phyloP scores from a whole-genome alignment of 2,888 invertebrate species.

The Protophormia terraenovae region DNA sequence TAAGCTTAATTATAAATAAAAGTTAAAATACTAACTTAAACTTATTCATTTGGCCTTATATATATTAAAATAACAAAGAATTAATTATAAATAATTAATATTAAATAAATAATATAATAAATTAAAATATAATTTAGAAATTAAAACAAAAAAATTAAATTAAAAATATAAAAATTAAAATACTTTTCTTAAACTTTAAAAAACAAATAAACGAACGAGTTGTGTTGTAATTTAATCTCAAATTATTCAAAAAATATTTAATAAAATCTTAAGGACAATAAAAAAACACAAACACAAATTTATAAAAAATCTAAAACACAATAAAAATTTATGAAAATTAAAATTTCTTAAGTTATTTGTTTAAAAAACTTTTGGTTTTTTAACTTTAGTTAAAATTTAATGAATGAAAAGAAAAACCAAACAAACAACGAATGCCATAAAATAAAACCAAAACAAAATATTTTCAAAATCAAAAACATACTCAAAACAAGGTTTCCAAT shows the following conservation, averaged over 20 bases:
- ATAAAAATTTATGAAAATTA: not conserved
- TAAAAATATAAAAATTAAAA: constrained; percentile 48
- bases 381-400: constrained; percentile 3
- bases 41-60: constrained; percentile 79
- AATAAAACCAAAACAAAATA: constrained; percentile 34
- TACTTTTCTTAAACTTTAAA: constrained; percentile 52
- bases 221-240: constrained; percentile 68
- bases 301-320: constrained; percentile 17
- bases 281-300: constrained; percentile 65
- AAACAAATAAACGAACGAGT: constrained; percentile 64
- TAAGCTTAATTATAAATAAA: constrained; percentile 61
- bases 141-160: constrained; percentile 41
- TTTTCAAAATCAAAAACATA: constrained; percentile 51
- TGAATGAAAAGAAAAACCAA: not conserved
- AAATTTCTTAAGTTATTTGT: not conserved
- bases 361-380: not conserved
- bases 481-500: constrained; percentile 70
- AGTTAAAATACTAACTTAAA: constrained; percentile 69
- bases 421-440: constrained; percentile 56
- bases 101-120: constrained; percentile 57
- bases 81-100: constrained; percentile 35
- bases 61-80: constrained; percentile 72
- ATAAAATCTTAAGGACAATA: constrained; percentile 76
- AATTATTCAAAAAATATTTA: constrained; percentile 41
- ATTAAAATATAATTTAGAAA: constrained; percentile 21